A percentile compares a stretch with the other conserved stretches of the same genome.
Conservation (phyloP, 2,797 vertebrate genomes). For the Cottoperca gobio region DNA sequence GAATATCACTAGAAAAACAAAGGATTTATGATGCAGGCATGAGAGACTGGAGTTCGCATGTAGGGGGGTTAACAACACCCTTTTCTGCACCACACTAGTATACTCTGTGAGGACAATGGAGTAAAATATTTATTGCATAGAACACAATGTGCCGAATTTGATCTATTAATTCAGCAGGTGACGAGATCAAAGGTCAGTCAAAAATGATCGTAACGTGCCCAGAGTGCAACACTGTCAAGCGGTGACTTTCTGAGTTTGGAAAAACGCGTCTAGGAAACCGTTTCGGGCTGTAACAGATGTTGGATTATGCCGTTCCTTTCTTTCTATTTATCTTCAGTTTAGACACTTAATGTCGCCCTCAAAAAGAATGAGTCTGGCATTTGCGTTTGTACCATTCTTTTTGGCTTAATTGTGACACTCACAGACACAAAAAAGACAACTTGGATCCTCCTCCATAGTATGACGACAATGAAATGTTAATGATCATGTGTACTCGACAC, state of each 20-base stretch:
- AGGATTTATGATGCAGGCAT: not conserved
- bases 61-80: not conserved
- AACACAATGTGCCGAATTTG: not conserved
- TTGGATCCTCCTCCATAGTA: no score
- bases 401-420: no score
- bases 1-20: not conserved
- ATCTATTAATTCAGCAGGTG: not conserved
- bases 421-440: no score
- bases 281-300: not conserved
- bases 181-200: not conserved
- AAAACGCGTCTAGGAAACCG: not conserved
- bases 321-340: no score
- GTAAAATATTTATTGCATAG: not conserved
- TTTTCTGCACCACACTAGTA: not conserved
- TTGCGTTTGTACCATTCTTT: no score
- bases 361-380: no score
- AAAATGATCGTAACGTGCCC: not conserved
- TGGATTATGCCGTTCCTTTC: no score
- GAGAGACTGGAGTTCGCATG: not conserved
- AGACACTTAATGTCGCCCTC: no score
- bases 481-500: no score
- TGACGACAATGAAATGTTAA: no score
- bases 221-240: not conserved
- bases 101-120: not conserved
- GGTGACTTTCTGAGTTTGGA: not conserved